Conservation (phyloP, 2,113 vertebrate species). For the Clupea harengus region DNA sequence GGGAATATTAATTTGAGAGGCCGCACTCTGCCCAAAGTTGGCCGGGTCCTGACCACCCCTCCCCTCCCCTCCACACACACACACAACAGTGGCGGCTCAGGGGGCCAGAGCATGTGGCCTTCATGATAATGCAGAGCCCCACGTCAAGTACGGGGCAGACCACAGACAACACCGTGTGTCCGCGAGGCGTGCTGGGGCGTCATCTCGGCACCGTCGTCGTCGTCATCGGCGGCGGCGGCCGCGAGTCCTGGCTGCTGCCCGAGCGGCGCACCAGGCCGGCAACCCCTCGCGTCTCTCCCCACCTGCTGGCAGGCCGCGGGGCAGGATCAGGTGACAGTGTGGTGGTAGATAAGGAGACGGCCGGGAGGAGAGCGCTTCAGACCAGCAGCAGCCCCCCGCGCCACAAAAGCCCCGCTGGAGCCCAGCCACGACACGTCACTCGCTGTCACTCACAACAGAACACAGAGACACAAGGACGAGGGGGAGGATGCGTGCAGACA, state of each 20-base stretch:
- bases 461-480: neutral
- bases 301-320: too few relatives aligned
- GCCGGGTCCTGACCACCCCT: neutral
- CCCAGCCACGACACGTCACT: neutral
- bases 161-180: neutral
- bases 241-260: neutral
- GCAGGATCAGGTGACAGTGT: neutral
- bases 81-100: neutral
- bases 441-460: neutral
- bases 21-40: too few relatives aligned
- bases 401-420: neutral
- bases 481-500: neutral
- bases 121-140: neutral
- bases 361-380: neutral
- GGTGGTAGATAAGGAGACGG: neutral
- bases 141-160: neutral
- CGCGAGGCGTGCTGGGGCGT: neutral
- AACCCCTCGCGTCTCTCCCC: neutral
- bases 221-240: neutral
- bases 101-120: neutral
- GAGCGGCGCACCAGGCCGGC: neutral
- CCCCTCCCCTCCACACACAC: neutral
- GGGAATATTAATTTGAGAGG: neutral
- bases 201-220: neutral
- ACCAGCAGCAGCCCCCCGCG: neutral